These are phyloP conservation scores for Tokudaia muenninki DNA, from an alignment of 2,797 vertebrate genomes.

Conservation along the genomic window DNA sequence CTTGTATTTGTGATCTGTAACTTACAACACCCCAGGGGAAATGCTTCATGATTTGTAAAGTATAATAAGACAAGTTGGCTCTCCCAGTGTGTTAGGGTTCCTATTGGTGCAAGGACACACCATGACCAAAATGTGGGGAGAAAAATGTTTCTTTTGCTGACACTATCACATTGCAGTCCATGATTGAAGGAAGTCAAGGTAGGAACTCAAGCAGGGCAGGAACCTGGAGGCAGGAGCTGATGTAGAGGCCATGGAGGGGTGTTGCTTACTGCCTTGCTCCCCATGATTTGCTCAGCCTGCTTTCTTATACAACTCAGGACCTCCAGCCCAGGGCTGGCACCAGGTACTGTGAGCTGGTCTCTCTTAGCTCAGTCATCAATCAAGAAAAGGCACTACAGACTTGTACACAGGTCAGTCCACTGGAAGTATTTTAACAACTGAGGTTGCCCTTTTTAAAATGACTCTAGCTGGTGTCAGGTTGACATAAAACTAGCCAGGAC, in stretches of 20 bases:
- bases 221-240: background rate
- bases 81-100: background rate
- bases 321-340: no score
- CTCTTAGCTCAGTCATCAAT: background rate
- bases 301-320: background rate
- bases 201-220: background rate
- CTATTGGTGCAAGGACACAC: background rate
- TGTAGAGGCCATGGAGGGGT: background rate
- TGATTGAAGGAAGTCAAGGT: background rate
- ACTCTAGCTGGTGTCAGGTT: background rate
- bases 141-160: background rate
- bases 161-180: background rate
- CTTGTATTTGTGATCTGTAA: background rate
- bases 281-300: background rate
- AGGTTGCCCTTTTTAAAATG: background rate
- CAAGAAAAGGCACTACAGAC: background rate
- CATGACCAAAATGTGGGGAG: background rate
- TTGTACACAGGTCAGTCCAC: background rate
- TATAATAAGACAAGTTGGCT: background rate
- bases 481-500: no score
- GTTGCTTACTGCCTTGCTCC: background rate
- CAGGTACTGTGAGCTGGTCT: background rate
- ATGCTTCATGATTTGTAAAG: background rate
- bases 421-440: background rate
- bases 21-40: background rate